A percentile compares a stretch with the other conserved stretches of the same genome.
Evolutionary conservation across 2,888 invertebrate species (phyloP).

Genomic region (Meteorus colon): DNA sequence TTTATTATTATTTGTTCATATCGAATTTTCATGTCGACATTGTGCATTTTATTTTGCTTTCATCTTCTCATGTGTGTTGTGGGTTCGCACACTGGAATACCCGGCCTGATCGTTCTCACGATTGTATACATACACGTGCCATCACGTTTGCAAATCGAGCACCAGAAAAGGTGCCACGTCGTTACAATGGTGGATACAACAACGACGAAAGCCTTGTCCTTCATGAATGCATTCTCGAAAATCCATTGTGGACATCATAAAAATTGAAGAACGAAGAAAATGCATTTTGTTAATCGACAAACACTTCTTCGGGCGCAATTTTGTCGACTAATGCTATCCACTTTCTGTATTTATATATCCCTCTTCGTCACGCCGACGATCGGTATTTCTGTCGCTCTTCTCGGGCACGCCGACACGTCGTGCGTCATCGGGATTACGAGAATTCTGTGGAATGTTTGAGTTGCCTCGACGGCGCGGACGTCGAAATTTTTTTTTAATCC

Average conservation of each 20-base stretch:
- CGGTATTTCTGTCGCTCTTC: constrained; percentile 61
- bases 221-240: constrained; percentile 21
- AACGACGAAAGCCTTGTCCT: not conserved
- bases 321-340: constrained; percentile 3
- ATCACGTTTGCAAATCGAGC: constrained; percentile 23
- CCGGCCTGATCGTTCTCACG: constrained; percentile 17
- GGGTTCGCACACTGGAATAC: not conserved
- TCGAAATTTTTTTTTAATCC: constrained; percentile 27
- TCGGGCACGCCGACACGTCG: constrained; percentile 51
- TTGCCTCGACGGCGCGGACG: constrained; percentile 17
- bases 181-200: not conserved
- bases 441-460: constrained; percentile 52
- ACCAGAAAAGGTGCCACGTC: not conserved
- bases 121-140: constrained; percentile 13
- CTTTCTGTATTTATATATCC: constrained; percentile 19
- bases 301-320: constrained; percentile 8
- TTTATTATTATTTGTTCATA: not conserved
- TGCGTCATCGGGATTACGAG: constrained; percentile 62
- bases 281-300: constrained; percentile 9
- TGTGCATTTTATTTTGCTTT: not conserved
- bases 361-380: constrained; percentile 46
- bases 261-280: constrained; percentile 22
- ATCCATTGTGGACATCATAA: constrained; percentile 22
- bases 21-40: not conserved
- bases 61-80: not conserved